Evolutionary conservation across 2,113 vertebrate genomes (phyloP).

Genomic region (Octodon degus): DNA sequence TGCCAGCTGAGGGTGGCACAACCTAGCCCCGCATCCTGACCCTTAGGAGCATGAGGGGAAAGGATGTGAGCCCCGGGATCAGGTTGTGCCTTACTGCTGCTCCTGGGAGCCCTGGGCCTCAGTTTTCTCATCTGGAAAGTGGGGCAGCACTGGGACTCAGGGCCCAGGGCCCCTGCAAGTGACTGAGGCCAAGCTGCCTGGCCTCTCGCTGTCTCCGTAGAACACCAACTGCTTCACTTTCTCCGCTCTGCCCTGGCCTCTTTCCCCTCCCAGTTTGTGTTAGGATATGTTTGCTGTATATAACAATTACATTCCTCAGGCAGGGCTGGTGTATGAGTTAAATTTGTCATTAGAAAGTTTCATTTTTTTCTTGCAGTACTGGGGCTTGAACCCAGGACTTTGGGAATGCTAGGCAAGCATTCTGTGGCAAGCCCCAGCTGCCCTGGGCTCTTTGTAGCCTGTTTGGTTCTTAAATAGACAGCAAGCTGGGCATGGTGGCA

Average conservation of each 20-base stretch:
- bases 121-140: background rate
- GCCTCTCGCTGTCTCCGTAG: accelerated
- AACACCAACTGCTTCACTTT: too few species aligned
- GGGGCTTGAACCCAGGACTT: background rate
- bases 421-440: background rate
- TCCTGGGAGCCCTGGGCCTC: background rate
- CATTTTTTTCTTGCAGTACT: background rate
- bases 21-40: background rate
- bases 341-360: background rate
- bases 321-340: background rate
- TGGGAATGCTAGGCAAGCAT: background rate
- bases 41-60: background rate
- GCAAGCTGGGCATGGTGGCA: background rate
- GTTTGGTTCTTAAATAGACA: background rate
- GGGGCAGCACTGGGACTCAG: background rate
- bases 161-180: background rate
- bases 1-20: background rate
- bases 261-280: background rate
- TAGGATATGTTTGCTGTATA: background rate
- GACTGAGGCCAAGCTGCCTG: accelerated
- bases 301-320: background rate
- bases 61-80: background rate
- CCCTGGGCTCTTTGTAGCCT: background rate
- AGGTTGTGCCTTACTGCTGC: background rate
- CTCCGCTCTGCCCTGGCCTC: background rate